A percentile compares a stretch with the other conserved stretches of the same genome.
These are phyloP conservation scores for Euplagia quadripunctaria DNA, from an alignment of 2,888 invertebrate genomes.

Conservation along the genomic window DNA sequence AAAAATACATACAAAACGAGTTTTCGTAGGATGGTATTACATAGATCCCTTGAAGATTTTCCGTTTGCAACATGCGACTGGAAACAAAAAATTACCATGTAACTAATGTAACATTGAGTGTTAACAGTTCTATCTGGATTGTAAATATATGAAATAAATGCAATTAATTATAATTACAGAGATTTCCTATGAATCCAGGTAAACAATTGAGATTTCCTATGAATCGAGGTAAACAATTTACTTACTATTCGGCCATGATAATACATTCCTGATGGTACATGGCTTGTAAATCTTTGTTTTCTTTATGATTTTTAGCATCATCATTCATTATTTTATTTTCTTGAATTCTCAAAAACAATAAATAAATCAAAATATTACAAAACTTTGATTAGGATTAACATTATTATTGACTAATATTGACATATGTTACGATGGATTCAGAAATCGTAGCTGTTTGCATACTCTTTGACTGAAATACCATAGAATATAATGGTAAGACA, in stretches of 20 bases:
- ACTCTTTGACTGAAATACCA: too few relatives aligned
- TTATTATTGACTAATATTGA: neutral
- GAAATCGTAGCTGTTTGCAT: too few relatives aligned
- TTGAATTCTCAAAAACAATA: neutral
- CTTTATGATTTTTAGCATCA: conserved; percentile 78
- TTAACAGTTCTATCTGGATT: neutral
- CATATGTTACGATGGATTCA: neutral
- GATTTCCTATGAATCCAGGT: neutral
- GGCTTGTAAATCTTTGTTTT: conserved; percentile 90
- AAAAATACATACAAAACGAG: conserved; percentile 90
- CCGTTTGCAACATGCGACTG: conserved; percentile 94
- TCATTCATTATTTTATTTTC: conserved; percentile 65
- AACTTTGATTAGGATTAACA: neutral
- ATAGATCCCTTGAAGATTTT: conserved; percentile 95
- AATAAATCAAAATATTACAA: neutral
- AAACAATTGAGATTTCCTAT: neutral
- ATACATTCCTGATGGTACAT: conserved; percentile 95
- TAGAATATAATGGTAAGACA: too few relatives aligned
- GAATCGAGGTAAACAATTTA: conserved; percentile 40
- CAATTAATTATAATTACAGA: neutral
- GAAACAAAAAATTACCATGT: conserved; percentile 62
- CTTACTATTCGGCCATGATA: conserved; percentile 97
- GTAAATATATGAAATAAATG: neutral
- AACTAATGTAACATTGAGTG: neutral
- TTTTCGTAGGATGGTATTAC: conserved; percentile 96